These are phyloP conservation scores for Drosophila virilis DNA, from an alignment of 1,140 invertebrate genomes.

Conservation along the genomic window DNA sequence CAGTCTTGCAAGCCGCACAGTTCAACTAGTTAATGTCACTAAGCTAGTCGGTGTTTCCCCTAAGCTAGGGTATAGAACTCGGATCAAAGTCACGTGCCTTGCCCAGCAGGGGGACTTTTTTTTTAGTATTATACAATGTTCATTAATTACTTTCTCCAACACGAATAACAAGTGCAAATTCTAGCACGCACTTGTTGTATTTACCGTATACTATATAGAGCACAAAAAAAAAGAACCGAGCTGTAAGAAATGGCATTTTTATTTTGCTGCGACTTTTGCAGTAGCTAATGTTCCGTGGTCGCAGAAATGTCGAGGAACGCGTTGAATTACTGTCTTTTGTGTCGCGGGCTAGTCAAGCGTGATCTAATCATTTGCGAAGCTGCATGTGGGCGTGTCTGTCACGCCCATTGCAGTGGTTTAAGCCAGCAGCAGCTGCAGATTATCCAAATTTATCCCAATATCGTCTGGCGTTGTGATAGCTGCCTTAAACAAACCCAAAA, in stretches of 20 bases:
- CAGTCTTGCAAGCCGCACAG: background rate
- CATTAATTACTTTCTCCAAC: conserved; percentile 24
- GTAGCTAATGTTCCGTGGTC: conserved; percentile 43
- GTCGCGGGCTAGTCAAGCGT: conserved; percentile 25
- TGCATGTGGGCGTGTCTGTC: conserved; percentile 28
- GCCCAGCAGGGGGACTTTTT: conserved; percentile 24
- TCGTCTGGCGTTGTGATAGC: conserved; percentile 45
- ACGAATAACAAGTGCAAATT: conserved; percentile 17
- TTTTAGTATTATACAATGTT: background rate
- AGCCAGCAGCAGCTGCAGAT: conserved; percentile 24
- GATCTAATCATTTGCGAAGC: conserved; percentile 32
- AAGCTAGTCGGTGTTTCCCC: conserved; percentile 17
- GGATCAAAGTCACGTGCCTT: background rate
- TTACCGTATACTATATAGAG: conserved; percentile 1
- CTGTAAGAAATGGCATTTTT: conserved; percentile 8
- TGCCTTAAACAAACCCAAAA: conserved; percentile 15
- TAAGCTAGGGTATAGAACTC: background rate
- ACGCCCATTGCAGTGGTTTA: conserved; percentile 35
- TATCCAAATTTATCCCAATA: conserved; percentile 25
- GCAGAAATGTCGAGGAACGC: conserved; percentile 49
- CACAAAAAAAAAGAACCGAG: conserved; percentile 52
- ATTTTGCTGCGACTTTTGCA: conserved; percentile 30
- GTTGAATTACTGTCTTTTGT: conserved; percentile 48
- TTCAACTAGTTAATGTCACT: conserved; percentile 3
- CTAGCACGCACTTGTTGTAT: conserved; percentile 18